These are phyloP conservation scores for Tenebrio molitor DNA, from an alignment of 1,140 invertebrate genomes.

Conservation along the genomic window DNA sequence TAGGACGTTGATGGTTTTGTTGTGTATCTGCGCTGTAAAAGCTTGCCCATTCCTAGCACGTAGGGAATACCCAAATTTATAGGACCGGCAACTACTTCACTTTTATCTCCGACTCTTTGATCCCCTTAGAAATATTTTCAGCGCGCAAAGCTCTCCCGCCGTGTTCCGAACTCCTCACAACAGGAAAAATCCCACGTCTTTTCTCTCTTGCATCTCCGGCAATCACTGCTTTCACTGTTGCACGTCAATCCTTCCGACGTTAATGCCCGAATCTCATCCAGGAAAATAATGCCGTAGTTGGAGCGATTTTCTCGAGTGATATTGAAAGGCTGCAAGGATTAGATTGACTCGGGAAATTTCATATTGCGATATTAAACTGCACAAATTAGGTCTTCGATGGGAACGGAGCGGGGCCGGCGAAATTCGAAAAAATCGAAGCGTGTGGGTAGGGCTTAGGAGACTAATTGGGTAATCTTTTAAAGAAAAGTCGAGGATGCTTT, in stretches of 20 bases:
- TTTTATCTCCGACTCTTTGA: slow-evolving; percentile 44
- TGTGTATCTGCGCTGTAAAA: slow-evolving; percentile 20
- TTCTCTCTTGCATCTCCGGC: background rate
- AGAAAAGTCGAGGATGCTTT: background rate
- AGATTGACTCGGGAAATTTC: slow-evolving; percentile 10
- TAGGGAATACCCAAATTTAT: slow-evolving; percentile 35
- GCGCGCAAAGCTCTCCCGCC: slow-evolving; percentile 8
- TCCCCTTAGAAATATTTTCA: slow-evolving; percentile 13
- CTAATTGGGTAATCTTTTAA: slow-evolving; percentile 31
- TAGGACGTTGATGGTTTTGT: slow-evolving; percentile 21
- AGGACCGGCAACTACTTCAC: slow-evolving; percentile 22
- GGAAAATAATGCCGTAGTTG: slow-evolving; percentile 7
- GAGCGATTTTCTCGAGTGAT: slow-evolving; percentile 12
- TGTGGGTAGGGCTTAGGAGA: slow-evolving; percentile 1
- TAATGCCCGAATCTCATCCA: slow-evolving; percentile 14
- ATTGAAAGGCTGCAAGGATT: slow-evolving; percentile 15
- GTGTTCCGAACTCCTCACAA: slow-evolving; percentile 1
- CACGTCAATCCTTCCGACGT: slow-evolving; percentile 4
- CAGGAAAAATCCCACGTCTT: background rate
- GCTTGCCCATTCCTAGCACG: slow-evolving; percentile 13
- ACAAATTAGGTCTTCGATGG: background rate
- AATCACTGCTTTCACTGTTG: background rate
- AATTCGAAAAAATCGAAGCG: slow-evolving; percentile 4
- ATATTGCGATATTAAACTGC: slow-evolving; percentile 23
- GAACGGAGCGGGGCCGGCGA: background rate